Evolutionary conservation across 2,888 invertebrate species (phyloP).

Genomic region (Sicus ferrugineus): DNA sequence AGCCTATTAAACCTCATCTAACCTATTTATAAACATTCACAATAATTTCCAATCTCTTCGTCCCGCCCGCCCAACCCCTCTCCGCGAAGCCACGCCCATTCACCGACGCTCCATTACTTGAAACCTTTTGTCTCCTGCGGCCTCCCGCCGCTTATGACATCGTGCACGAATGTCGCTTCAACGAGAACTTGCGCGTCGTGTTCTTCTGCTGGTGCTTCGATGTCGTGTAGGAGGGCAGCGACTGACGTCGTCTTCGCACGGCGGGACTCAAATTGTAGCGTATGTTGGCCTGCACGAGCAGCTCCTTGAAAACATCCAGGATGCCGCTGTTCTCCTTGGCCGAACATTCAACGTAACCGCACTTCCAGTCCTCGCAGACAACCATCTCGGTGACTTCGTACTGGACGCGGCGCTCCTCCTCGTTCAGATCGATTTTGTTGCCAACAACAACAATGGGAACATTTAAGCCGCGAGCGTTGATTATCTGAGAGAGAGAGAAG

Average conservation of each 20-base stretch:
- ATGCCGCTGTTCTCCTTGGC: slow-evolving; percentile 67
- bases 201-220: slow-evolving; percentile 45
- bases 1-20: not conserved
- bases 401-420: slow-evolving; percentile 58
- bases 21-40: slow-evolving; percentile 3
- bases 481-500: slow-evolving; percentile 42
- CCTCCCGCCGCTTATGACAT: slow-evolving; percentile 45
- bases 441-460: slow-evolving; percentile 77
- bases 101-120: not conserved
- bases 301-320: slow-evolving; percentile 66
- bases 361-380: slow-evolving; percentile 66
- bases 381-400: slow-evolving; percentile 63
- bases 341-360: slow-evolving; percentile 67
- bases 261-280: slow-evolving; percentile 66
- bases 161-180: slow-evolving; percentile 52
- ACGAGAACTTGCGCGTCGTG: slow-evolving; percentile 45
- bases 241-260: slow-evolving; percentile 63
- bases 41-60: not conserved
- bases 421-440: slow-evolving; percentile 72
- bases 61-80: not conserved
- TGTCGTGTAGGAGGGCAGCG: slow-evolving; percentile 59
- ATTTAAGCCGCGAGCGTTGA: slow-evolving; percentile 60
- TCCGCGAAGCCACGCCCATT: not conserved
- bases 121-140: no score
- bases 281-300: slow-evolving; percentile 66